phyloP scores from a whole-genome alignment of 2,113 vertebrate genomes.

The Cynopterus brachyotis region DNA sequence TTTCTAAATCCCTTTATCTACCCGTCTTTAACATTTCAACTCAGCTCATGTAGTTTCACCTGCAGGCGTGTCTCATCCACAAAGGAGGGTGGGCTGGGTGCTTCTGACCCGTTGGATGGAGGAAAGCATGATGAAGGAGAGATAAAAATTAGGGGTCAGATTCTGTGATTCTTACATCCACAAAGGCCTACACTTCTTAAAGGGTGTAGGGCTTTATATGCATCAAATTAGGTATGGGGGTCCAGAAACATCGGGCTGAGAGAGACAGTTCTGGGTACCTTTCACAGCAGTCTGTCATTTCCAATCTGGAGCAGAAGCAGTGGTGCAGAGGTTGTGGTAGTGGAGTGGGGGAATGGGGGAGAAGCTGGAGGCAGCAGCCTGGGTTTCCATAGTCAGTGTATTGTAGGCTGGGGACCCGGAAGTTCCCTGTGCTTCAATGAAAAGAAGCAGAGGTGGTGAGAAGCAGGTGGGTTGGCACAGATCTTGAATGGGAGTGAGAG shows the following conservation, averaged over 20 bases:
- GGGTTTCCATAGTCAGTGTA: background rate
- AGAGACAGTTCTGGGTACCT: background rate
- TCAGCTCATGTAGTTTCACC: background rate
- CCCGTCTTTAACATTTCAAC: background rate
- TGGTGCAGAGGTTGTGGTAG: rapidly evolving
- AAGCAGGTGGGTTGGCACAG: background rate
- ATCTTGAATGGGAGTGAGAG: background rate
- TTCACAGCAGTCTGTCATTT: background rate
- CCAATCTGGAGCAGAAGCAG: background rate
- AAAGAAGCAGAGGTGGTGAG: background rate
- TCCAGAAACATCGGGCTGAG: background rate
- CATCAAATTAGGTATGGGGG: background rate
- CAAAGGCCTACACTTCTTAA: background rate
- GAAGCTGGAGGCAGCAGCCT: too few species aligned
- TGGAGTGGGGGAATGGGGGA: too few species aligned
- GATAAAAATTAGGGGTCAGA: background rate
- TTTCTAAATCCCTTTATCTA: background rate
- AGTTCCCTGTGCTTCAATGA: background rate
- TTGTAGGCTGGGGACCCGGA: background rate
- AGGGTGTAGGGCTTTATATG: background rate
- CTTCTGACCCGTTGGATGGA: background rate
- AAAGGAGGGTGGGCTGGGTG: background rate
- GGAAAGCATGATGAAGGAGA: background rate
- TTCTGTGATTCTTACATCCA: background rate
- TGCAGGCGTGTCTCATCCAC: background rate